Conservation (phyloP, 2,888 invertebrate genomes). For the Cacoxenus indagator region DNA sequence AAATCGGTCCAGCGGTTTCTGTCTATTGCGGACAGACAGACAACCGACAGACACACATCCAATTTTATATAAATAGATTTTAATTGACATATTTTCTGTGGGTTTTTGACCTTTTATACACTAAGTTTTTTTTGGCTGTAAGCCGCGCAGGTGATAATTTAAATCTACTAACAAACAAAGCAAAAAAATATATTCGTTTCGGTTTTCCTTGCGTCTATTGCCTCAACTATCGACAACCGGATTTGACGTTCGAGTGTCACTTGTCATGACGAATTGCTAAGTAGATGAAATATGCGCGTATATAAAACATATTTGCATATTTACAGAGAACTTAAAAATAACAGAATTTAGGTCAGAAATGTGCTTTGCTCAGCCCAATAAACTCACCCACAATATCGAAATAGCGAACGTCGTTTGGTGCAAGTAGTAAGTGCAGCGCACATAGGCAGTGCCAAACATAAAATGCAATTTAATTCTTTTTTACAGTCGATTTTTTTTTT, state of each 20-base stretch:
- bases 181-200: no score
- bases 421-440: not conserved
- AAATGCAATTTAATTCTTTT: not conserved
- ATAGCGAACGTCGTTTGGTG: not conserved
- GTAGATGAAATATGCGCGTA: not conserved
- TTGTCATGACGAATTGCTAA: not conserved
- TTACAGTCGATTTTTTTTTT: not conserved
- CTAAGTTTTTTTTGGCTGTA: no score
- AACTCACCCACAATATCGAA: not conserved
- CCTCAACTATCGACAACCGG: not conserved
- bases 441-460: not conserved
- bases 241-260: not conserved
- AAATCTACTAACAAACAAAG: no score
- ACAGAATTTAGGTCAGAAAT: conserved; percentile 5
- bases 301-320: not conserved
- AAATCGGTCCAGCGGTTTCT: no score
- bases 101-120: no score
- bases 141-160: no score
- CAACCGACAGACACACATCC: no score
- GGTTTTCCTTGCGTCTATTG: not conserved
- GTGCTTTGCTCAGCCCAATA: not conserved
- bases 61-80: no score
- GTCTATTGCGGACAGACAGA: no score
- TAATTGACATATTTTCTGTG: no score
- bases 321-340: not conserved